phyloP scores from a whole-genome alignment of 1,140 invertebrate genomes.

The Elymnias hypermnestra region DNA sequence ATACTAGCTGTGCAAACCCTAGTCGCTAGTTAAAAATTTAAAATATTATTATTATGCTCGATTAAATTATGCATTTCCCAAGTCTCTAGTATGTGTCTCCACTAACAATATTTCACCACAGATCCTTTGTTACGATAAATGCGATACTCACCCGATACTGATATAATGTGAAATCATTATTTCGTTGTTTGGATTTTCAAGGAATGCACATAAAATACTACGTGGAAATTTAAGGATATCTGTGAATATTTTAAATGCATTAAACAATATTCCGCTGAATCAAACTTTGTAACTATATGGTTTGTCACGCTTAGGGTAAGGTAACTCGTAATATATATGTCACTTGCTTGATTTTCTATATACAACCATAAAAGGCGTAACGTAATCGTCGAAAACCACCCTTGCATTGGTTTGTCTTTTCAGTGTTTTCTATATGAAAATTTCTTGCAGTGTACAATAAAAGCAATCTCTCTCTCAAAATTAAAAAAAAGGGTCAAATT shows the following conservation, averaged over 20 bases:
- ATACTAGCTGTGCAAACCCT: no score
- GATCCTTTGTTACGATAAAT: slow-evolving; percentile 18
- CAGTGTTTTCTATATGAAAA: no score
- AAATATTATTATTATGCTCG: background rate
- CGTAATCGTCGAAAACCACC: no score
- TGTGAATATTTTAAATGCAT: background rate
- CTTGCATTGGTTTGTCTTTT: no score
- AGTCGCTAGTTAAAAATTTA: background rate
- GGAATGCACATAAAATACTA: slow-evolving; percentile 3
- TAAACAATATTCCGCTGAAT: background rate
- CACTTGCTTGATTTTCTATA: no score
- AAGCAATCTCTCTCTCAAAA: no score
- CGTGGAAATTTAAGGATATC: background rate
- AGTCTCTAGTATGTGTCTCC: background rate
- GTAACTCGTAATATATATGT: no score
- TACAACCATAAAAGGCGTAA: no score
- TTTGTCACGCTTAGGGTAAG: no score
- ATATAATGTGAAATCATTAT: background rate
- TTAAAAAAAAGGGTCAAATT: no score
- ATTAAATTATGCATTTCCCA: background rate
- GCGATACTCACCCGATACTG: background rate
- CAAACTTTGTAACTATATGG: background rate
- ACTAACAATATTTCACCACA: slow-evolving; percentile 7
- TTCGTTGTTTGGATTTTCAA: slow-evolving; percentile 1
- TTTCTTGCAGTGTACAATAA: no score